Evolutionary conservation across 2,113 vertebrate genomes (phyloP).

Genomic region (Grantiella picta): DNA sequence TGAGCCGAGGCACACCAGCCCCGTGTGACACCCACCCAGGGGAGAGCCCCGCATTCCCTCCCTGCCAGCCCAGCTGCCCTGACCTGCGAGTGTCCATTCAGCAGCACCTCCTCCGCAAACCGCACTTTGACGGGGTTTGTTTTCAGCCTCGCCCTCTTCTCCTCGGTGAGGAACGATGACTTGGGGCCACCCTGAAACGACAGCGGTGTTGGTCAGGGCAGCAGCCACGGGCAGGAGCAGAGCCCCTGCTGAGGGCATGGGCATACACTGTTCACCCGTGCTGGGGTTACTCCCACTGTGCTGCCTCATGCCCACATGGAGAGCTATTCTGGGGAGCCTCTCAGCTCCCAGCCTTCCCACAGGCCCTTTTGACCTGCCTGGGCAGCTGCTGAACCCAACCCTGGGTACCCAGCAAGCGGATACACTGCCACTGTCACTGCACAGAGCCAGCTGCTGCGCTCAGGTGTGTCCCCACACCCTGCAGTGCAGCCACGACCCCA

Average conservation of each 20-base stretch:
- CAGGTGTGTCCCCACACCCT: not conserved
- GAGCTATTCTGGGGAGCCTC: not conserved
- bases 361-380: not conserved
- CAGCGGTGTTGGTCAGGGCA: not conserved
- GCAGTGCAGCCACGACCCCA: not conserved
- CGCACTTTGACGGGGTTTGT: constrained; percentile 95
- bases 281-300: not conserved
- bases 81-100: constrained; percentile 94
- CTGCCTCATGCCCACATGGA: accelerated
- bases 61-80: not conserved
- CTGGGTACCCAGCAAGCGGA: not conserved
- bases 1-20: accelerated
- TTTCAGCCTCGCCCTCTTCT: constrained; percentile 93
- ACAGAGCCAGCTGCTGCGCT: not conserved
- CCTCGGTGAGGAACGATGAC: constrained; percentile 93
- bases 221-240: not conserved
- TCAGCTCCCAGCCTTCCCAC: too few relatives aligned
- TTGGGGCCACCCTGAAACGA: constrained; percentile 85
- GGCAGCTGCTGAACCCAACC: not conserved
- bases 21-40: accelerated
- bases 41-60: not conserved
- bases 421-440: not conserved
- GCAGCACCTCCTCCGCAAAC: constrained; percentile 94
- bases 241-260: not conserved
- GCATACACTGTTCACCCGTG: accelerated